Base-by-base conservation (phyloP, 2,797 vertebrate species). In the Sebastes flavidus region DNA sequence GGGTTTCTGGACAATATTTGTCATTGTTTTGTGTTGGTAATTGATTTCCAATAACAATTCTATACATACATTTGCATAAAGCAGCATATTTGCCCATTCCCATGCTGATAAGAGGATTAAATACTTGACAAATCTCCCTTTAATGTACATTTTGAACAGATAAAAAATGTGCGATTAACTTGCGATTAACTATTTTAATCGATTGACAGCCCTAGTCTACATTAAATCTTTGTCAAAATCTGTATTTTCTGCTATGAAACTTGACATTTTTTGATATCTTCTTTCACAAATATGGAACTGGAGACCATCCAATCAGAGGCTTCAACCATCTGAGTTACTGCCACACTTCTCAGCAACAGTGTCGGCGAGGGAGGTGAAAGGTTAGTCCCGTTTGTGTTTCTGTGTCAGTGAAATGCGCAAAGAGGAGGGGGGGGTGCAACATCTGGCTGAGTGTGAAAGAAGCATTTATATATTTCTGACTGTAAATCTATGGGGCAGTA, bases 351-450 rank as follows among this genome's bases (percentile, higher is more conserved):
- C 74, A 78, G 63, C 79, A 78, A 78, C 74, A 69, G 85, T 82
- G 78, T 88, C 68, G 18, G 78, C 5, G 9, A 77, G 78, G 25
- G 69, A 83, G 92, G 91, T 93, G 78, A 90, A 84, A 92, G 93
- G 91, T 95, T 58, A 88, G 70, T 24, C 65, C 81, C 91, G 93
- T 95, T 93, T 94, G 92, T 93, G 92, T 94, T 94, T 93, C 91
- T 89, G 90, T 93, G 92, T 92, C 94, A 93, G 85, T 90, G 88
- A 90, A 91, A 92, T 83, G 88, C 69, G 29, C 77, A 55, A 56
- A 83, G 83, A 85, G 74, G 77, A 80, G 78, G 76, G 65, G 78
- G 83, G 84, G 68, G 86, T 80, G 56, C 77, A 82, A 76, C 61
- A 52, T 84, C 83, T 87, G 85, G 79, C 71, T 54, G 80, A 83